A percentile compares a stretch with the other conserved stretches of the same genome.
Evolutionary conservation across 2,888 invertebrate genomes (phyloP).

Genomic region (Apotomis betuletana): DNA sequence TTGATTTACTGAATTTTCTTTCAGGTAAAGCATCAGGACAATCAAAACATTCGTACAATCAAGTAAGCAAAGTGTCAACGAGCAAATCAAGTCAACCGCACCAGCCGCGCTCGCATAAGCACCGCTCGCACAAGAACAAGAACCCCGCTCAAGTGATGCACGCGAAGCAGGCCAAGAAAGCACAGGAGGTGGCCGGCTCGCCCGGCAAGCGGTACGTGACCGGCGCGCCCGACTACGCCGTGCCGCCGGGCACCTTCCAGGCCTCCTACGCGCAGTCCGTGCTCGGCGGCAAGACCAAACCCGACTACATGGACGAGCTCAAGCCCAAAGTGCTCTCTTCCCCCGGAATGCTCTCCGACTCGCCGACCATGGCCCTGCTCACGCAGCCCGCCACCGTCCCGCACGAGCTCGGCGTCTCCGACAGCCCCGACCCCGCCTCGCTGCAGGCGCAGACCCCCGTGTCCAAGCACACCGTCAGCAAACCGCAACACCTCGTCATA

Average conservation of each 20-base stretch:
- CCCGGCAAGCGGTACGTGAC: constrained; percentile 66
- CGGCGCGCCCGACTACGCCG: constrained; percentile 63
- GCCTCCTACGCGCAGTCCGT: constrained; percentile 78
- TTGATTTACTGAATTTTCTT: constrained; percentile 34
- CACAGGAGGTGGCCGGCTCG: constrained; percentile 61
- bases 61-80: constrained; percentile 81
- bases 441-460: constrained; percentile 65
- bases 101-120: constrained; percentile 64
- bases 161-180: constrained; percentile 64
- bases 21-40: constrained; percentile 78
- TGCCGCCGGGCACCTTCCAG: constrained; percentile 75
- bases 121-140: constrained; percentile 59
- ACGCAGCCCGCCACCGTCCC: constrained; percentile 70
- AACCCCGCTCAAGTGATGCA: constrained; percentile 38
- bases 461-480: constrained; percentile 58
- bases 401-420: constrained; percentile 66
- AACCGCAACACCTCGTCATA: constrained; percentile 73
- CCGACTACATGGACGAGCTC: constrained; percentile 67
- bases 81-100: constrained; percentile 75
- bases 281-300: constrained; percentile 66
- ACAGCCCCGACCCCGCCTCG: constrained; percentile 60
- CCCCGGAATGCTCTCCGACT: constrained; percentile 67
- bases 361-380: constrained; percentile 72
- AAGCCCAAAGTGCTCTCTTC: constrained; percentile 67
- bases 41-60: constrained; percentile 80